These are phyloP conservation scores for Brachystomella parvula DNA, from an alignment of 1,140 invertebrate genomes.

Conservation along the genomic window DNA sequence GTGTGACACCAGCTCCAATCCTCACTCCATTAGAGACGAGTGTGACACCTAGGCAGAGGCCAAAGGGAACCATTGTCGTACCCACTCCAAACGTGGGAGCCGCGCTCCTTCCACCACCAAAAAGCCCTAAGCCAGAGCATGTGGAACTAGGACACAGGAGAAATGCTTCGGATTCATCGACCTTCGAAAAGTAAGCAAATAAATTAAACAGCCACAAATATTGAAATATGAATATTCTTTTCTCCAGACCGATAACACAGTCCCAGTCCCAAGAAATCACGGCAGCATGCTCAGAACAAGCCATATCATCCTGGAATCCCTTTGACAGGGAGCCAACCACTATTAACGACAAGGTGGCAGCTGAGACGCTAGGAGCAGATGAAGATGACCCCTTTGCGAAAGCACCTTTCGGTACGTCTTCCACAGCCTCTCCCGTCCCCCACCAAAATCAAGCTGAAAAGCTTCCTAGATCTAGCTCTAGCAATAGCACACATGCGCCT, in stretches of 20 bases:
- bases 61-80: conserved; percentile 53
- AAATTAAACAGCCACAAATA: neutral
- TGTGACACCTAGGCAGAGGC: conserved; percentile 73
- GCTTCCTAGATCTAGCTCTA: too few relatives aligned
- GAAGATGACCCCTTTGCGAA: conserved; percentile 34
- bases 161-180: conserved; percentile 78
- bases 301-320: conserved; percentile 27
- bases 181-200: conserved; percentile 64
- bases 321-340: conserved; percentile 26
- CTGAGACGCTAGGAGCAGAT: conserved; percentile 9
- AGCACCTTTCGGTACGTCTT: conserved; percentile 36
- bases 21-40: conserved; percentile 61
- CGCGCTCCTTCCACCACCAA: conserved; percentile 31
- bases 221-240: neutral
- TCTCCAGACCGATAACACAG: conserved; percentile 8
- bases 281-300: conserved; percentile 19
- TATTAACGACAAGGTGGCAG: neutral
- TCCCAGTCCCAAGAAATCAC: conserved; percentile 13
- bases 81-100: conserved; percentile 35
- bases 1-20: conserved; percentile 46
- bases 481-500: too few relatives aligned
- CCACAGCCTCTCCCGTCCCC: conserved; percentile 8
- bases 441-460: too few relatives aligned
- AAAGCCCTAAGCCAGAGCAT: conserved; percentile 29
- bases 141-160: conserved; percentile 51